A percentile compares a stretch with the other conserved stretches of the same genome.
These are phyloP conservation scores for Meteorus colon DNA, from an alignment of 2,888 invertebrate genomes.

Conservation along the genomic window DNA sequence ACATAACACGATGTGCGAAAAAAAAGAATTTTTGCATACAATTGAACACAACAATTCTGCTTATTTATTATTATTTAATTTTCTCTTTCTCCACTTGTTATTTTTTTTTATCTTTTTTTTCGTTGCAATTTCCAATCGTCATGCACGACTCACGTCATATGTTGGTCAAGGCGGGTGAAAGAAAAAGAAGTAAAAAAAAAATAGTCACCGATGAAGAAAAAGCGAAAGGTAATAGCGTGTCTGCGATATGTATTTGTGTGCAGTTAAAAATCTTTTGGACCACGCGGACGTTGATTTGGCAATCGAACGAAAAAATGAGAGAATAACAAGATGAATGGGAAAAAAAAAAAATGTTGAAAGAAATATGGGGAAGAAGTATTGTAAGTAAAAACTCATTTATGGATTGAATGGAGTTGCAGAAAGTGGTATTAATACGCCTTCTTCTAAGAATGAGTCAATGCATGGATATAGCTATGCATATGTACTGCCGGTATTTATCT, in stretches of 20 bases:
- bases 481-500: background rate
- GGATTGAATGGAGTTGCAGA: constrained; percentile 5
- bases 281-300: background rate
- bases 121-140: constrained; percentile 20
- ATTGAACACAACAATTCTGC: constrained; percentile 53
- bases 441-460: background rate
- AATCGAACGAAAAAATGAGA: constrained; percentile 1
- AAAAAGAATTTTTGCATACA: constrained; percentile 62
- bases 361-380: background rate
- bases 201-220: constrained; percentile 8
- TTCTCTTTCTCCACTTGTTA: background rate
- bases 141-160: constrained; percentile 49
- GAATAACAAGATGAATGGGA: background rate
- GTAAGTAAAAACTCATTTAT: background rate
- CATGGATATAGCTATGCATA: background rate
- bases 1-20: constrained; percentile 46
- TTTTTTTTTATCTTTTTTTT: constrained; percentile 7
- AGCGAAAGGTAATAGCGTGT: background rate
- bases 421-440: constrained; percentile 11
- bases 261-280: constrained; percentile 11
- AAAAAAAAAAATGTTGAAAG: background rate
- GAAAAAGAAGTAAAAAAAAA: constrained; percentile 46
- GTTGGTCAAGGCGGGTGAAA: constrained; percentile 57
- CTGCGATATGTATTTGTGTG: background rate
- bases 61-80: background rate